Evolutionary conservation across 2,113 vertebrate genomes (phyloP).

Genomic region (Ondatra zibethicus): DNA sequence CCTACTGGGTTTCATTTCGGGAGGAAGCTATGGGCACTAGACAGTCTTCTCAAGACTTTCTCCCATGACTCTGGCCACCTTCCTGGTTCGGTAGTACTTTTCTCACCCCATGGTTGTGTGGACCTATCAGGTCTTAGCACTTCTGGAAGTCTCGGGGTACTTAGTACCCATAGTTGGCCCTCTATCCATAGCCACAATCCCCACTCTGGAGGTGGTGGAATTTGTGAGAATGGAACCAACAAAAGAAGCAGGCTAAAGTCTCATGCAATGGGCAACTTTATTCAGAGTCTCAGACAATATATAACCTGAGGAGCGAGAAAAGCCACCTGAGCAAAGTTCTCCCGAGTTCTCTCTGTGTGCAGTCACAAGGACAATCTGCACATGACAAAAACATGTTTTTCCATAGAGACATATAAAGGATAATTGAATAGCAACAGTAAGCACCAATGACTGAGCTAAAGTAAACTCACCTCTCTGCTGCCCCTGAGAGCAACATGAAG

Average conservation of each 20-base stretch:
- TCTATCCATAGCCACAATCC: background rate
- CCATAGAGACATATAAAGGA: background rate
- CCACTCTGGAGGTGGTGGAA: no score
- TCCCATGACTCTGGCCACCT: background rate
- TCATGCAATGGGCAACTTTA: background rate
- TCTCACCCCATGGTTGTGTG: no score
- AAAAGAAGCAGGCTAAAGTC: background rate
- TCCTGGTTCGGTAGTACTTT: background rate
- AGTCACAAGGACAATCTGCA: background rate
- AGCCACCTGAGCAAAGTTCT: background rate
- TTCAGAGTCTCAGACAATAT: background rate
- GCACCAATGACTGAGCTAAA: background rate
- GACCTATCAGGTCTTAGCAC: background rate
- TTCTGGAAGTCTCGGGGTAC: background rate
- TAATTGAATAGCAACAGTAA: background rate
- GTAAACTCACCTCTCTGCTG: background rate
- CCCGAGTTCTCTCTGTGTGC: background rate
- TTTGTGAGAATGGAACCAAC: background rate
- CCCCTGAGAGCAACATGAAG: background rate
- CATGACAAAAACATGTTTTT: background rate
- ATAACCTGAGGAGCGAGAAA: background rate
- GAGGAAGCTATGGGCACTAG: background rate
- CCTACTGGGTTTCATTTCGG: background rate
- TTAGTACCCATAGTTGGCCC: no score
- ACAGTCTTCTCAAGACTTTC: background rate